Percentiles rank a stretch among this genome's conserved stretches.
These are phyloP conservation scores for Lymantria dispar DNA, from an alignment of 2,888 invertebrate genomes.

Conservation along the genomic window DNA sequence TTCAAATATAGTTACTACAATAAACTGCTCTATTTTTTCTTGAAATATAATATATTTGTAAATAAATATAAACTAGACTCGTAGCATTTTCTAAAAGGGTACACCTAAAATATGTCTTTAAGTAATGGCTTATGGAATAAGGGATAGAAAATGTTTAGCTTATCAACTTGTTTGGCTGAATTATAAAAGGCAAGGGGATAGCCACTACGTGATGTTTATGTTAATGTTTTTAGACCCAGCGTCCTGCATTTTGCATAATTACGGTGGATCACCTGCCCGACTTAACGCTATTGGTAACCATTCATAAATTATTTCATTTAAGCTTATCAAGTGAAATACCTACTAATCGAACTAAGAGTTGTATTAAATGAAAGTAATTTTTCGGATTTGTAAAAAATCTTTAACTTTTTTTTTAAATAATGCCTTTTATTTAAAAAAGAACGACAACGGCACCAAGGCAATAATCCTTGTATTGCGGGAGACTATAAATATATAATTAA, in stretches of 20 bases:
- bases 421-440: too few relatives aligned
- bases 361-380: too few relatives aligned
- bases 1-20: too few relatives aligned
- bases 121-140: neutral
- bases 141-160: neutral
- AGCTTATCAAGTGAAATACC: neutral
- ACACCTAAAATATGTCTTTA: neutral
- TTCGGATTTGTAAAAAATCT: too few relatives aligned
- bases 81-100: neutral
- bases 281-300: neutral
- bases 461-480: too few relatives aligned
- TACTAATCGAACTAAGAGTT: too few relatives aligned
- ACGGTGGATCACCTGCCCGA: neutral
- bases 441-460: too few relatives aligned
- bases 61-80: too few relatives aligned
- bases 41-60: too few relatives aligned
- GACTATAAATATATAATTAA: too few relatives aligned
- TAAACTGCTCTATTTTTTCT: too few relatives aligned
- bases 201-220: neutral
- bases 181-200: neutral
- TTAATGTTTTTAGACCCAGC: neutral
- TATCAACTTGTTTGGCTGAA: neutral
- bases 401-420: too few relatives aligned
- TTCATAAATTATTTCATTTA: neutral
- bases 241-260: neutral